Evolutionary conservation across 1,140 invertebrate species (phyloP).

Genomic region (Charaxes varanes): DNA sequence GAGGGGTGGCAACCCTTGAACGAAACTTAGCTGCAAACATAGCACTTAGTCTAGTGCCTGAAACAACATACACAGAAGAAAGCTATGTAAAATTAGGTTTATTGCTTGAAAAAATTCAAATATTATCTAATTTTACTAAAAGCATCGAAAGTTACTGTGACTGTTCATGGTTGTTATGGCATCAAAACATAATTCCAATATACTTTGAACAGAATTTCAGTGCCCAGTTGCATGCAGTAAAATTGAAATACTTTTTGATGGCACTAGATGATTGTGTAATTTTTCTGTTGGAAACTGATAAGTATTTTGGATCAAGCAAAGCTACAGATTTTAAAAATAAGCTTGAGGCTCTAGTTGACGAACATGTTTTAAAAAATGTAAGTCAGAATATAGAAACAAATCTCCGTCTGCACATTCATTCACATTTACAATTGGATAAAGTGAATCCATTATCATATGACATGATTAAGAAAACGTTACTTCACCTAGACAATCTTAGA

Average conservation of each 20-base stretch:
- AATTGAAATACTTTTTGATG: conserved; percentile 79
- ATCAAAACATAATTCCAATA: conserved; percentile 83
- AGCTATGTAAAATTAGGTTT: conserved; percentile 70
- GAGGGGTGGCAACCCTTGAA: conserved; percentile 80
- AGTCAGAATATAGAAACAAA: conserved; percentile 93
- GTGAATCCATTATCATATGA: conserved; percentile 82
- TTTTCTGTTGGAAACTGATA: conserved; percentile 49
- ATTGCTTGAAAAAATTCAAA: conserved; percentile 78
- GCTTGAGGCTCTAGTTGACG: conserved; percentile 52
- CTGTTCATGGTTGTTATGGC: conserved; percentile 89
- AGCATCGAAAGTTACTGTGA: conserved; percentile 79
- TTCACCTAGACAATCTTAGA: conserved; percentile 72
- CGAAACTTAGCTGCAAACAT: conserved; percentile 79
- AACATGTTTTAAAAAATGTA: conserved; percentile 80
- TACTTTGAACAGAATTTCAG: conserved; percentile 84
- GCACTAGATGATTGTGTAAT: conserved; percentile 77
- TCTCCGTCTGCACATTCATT: conserved; percentile 91
- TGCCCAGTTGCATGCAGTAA: conserved; percentile 76
- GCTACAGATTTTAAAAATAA: conserved; percentile 46
- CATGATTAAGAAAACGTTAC: conserved; percentile 70
- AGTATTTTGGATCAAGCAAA: conserved; percentile 33
- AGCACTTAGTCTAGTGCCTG: conserved; percentile 80
- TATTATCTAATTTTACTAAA: conserved; percentile 76
- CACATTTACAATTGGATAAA: conserved; percentile 90
- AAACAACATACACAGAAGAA: conserved; percentile 72